Percentiles rank a stretch among this genome's conserved stretches.
These are phyloP conservation scores for Amblyraja radiata DNA, from an alignment of 2,797 vertebrate species.

Conservation along the genomic window DNA sequence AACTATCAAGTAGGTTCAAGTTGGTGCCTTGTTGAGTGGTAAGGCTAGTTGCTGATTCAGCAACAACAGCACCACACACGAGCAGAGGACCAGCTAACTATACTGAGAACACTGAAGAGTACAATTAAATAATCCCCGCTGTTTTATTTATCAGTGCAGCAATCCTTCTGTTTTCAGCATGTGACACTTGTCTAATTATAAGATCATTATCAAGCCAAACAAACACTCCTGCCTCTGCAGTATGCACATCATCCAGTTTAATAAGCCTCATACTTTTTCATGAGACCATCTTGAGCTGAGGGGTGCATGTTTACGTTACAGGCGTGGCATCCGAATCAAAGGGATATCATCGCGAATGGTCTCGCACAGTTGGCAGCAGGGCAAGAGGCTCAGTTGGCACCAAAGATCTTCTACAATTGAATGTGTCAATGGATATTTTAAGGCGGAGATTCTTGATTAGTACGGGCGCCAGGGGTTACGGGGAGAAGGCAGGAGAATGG, in stretches of 20 bases:
- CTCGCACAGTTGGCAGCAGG: neutral
- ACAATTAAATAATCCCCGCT: conserved; percentile 1
- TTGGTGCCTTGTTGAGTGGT: neutral
- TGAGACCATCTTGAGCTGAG: neutral
- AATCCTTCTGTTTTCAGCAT: conserved; percentile 12
- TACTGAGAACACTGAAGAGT: neutral
- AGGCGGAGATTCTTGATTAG: too few species aligned
- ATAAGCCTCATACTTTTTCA: neutral
- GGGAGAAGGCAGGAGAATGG: too few species aligned
- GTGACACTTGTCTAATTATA: conserved; percentile 34
- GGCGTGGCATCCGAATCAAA: neutral
- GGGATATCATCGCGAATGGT: neutral
- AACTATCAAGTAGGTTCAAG: neutral
- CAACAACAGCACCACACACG: neutral
- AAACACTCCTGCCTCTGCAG: conserved; percentile 11
- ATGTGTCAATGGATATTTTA: neutral
- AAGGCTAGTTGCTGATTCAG: neutral
- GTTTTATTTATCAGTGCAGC: conserved; percentile 11
- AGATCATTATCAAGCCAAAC: conserved; percentile 25
- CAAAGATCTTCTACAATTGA: neutral
- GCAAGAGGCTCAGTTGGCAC: neutral
- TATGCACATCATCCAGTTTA: neutral
- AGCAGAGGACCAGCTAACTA: neutral
- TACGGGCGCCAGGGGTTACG: too few species aligned
- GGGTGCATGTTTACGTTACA: neutral